A percentile compares a stretch with the other conserved stretches of the same genome.
Evolutionary conservation across 2,888 invertebrate genomes (phyloP).

Genomic region (Thelaira solivaga): DNA sequence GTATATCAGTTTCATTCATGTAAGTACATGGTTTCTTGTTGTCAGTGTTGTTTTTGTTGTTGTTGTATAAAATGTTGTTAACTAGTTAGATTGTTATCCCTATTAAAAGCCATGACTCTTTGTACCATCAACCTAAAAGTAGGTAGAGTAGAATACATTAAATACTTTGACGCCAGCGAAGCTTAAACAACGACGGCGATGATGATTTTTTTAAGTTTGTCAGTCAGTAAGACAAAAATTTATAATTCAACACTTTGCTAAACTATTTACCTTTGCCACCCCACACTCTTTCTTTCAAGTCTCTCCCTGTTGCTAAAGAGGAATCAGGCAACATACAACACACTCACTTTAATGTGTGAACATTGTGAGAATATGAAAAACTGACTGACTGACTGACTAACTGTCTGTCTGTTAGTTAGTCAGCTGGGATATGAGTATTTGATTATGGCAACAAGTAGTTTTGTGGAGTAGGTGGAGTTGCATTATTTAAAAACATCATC

Average conservation of each 20-base stretch:
- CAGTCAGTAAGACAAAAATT: slow-evolving; percentile 2
- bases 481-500: not conserved
- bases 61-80: slow-evolving; percentile 34
- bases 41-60: not conserved
- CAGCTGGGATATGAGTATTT: too few relatives aligned
- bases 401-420: too few relatives aligned
- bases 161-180: slow-evolving; percentile 40
- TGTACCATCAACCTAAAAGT: slow-evolving; percentile 21
- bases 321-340: not conserved
- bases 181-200: not conserved
- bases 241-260: slow-evolving; percentile 45
- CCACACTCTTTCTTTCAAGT: not conserved
- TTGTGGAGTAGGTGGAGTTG: slow-evolving; percentile 26
- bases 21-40: not conserved
- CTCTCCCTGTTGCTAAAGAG: too few relatives aligned
- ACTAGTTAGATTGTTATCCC: slow-evolving; percentile 51
- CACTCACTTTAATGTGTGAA: slow-evolving; percentile 38
- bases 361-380: slow-evolving; percentile 25
- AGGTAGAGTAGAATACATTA: slow-evolving; percentile 50
- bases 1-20: slow-evolving; percentile 22
- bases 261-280: not conserved
- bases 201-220: not conserved
- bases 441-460: slow-evolving; percentile 23
- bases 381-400: not conserved
- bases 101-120: slow-evolving; percentile 33